These are phyloP conservation scores for Stegophylla sp. DNA, from an alignment of 2,888 invertebrate species.

Conservation along the genomic window DNA sequence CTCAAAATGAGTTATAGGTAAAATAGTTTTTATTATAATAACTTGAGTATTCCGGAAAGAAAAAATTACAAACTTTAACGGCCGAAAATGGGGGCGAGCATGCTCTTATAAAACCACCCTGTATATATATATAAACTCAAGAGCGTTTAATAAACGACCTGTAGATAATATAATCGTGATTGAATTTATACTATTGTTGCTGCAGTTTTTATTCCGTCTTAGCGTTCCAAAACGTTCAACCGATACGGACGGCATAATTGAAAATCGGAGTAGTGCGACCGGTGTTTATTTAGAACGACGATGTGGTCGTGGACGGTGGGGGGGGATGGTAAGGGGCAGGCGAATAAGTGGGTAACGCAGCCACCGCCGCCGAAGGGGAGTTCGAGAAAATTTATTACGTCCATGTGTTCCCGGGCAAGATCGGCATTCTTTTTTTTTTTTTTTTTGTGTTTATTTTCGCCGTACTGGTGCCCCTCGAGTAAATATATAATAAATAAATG, in stretches of 20 bases:
- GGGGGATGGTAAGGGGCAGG: background rate
- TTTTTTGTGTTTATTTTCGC: background rate
- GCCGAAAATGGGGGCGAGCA: too few relatives aligned
- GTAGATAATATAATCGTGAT: slow-evolving; percentile 38
- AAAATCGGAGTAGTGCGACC: slow-evolving; percentile 16
- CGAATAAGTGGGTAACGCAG: background rate
- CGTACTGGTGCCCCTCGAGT: background rate
- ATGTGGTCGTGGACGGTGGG: background rate
- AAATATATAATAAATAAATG: slow-evolving; percentile 18
- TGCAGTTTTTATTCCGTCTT: slow-evolving; percentile 8
- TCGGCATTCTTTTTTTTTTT: background rate
- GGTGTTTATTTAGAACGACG: slow-evolving; percentile 11
- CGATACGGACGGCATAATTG: slow-evolving; percentile 31
- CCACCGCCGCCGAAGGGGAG: slow-evolving; percentile 13
- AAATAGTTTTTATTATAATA: too few relatives aligned
- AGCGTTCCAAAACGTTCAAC: background rate
- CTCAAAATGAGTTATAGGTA: too few relatives aligned
- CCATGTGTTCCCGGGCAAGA: slow-evolving; percentile 26
- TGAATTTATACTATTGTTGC: slow-evolving; percentile 4
- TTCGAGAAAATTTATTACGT: slow-evolving; percentile 40
- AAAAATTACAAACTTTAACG: too few relatives aligned
- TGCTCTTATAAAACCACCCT: too few relatives aligned
- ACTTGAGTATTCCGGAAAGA: too few relatives aligned
- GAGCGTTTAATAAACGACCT: slow-evolving; percentile 41
- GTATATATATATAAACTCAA: background rate